Evolutionary conservation across 2,113 vertebrate species (phyloP), one percentile per base, ranked within the genome.

Genomic region (Zosterops hypoxanthus): DNA sequence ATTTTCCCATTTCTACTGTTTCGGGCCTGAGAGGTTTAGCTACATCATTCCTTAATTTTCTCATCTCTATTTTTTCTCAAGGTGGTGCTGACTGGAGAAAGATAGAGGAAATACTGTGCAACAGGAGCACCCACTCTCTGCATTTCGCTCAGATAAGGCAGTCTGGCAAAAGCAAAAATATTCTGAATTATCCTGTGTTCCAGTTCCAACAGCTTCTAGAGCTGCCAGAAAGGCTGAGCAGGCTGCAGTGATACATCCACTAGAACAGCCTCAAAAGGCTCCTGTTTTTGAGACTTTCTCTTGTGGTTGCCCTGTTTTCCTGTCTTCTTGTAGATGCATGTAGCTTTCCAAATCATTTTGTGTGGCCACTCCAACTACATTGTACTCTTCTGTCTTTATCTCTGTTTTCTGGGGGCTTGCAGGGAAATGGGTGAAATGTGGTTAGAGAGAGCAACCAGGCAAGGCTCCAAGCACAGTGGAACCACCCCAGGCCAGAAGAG

Each of bases 341-440:
- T 28, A 72, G 60, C 4, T 25, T 3, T 31, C 17, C 18, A 16
- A 77, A 72, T 6, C 4, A 44, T 53, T 72, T 80, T 31, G 57
- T 44, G 24, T 28, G 46, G 53, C 55, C 34, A 18, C 22, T 49
- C 14, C 42, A 63, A 24, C 11, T 42, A 21, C 19, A 56, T 19
- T 0, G 0, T 11, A 68, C 17, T 50, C 12, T 42, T 66, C 23
- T 8, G 4, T 39, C 41, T 52, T 59, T 28, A 39, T 28, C 20
- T 76, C 71, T 86, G 13, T 72, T 41, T 31, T 86, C 6, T 60
- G 31, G 23, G 18, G 24, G 4, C 29, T 66, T 63, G 33, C 16
- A 46, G 25, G 12, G 50, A 5, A 66, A 70, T 10, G 7, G 7
- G 14, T 52, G 59, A 92, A 68, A 12, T 34, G 53, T 31, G 33